Evolutionary conservation across 2,888 invertebrate genomes (phyloP), one percentile per base, ranked within the genome.

Genomic region (Aelia acuminata): DNA sequence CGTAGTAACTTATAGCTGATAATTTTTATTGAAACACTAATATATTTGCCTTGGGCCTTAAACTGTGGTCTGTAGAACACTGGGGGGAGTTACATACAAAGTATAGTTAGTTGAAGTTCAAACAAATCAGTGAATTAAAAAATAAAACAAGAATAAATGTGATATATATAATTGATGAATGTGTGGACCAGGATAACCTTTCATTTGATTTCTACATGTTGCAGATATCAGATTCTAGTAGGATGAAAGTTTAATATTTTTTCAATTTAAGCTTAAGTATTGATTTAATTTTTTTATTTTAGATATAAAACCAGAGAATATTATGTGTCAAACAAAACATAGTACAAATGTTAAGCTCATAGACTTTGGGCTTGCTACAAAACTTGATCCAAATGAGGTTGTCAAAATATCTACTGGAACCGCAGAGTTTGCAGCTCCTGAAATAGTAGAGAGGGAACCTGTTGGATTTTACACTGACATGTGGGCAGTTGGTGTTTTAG

Each of bases 391-490:
- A 1, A 98, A 98, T 93, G 98, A 99, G 92, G 96, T 98, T 43
- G 99, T 99, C 7, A 99, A 99, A 94, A 99, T 99, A 90, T 98
- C 98, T 5, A 99, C 99, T 0, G 99, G 99, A 89, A 99, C 99
- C 0, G 99, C 99, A 0, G 99, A 99, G 93, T 99, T 99, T 93
- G 99, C 99, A 2, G 99, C 99, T 75, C 99, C 99, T 0, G 99
- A 99, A 94, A 98, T 99, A 90, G 99, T 99, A 0, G 98, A 99
- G 92, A 95, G 99, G 26, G 99, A 99, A 92, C 98, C 99, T 0
- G 99, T 99, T 90, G 99, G 99, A 88, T 99, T 99, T 94, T 99
- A 99, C 93, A 99, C 99, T 0, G 99, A 99, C 92, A 99, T 99
- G 99, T 99, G 99, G 99, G 99, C 99, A 53, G 96, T 98, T 50